phyloP scores from a whole-genome alignment of 1,140 invertebrate species.

The Aphelenchoides fujianensis region DNA sequence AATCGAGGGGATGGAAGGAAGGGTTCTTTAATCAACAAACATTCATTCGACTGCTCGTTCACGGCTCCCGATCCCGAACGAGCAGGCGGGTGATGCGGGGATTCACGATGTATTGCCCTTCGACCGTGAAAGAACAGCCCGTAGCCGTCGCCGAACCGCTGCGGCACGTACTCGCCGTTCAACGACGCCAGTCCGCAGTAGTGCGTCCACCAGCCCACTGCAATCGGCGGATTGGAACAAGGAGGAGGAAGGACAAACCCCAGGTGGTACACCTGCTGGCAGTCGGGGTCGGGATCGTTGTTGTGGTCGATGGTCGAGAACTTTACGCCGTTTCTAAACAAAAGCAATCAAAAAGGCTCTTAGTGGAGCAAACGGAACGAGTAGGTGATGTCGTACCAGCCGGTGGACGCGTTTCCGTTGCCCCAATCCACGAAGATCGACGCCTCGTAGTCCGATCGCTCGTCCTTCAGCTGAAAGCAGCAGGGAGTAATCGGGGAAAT shows the following conservation, averaged over 20 bases:
- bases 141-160: slow-evolving; percentile 2
- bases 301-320: slow-evolving; percentile 14
- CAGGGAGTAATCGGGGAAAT: neutral
- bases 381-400: slow-evolving; percentile 22
- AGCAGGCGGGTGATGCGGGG: slow-evolving; percentile 4
- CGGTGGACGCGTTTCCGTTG: slow-evolving; percentile 9
- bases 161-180: slow-evolving; percentile 13
- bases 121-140: slow-evolving; percentile 14
- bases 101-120: neutral
- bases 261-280: neutral
- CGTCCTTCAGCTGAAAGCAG: slow-evolving; percentile 2
- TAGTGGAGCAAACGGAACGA: too few species aligned
- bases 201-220: slow-evolving; percentile 17
- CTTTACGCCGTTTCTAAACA: neutral
- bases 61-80: neutral
- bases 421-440: neutral
- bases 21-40: slow-evolving; percentile 1
- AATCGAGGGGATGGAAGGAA: too few species aligned
- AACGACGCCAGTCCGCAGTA: slow-evolving; percentile 14
- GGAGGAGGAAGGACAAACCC: too few species aligned
- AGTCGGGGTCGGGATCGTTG: slow-evolving; percentile 13
- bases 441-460: neutral
- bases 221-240: neutral
- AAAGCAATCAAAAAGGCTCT: too few species aligned
- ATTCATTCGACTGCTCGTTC: neutral